Evolutionary conservation across 2,797 vertebrate species (phyloP).

Genomic region (Coregonus sp.): DNA sequence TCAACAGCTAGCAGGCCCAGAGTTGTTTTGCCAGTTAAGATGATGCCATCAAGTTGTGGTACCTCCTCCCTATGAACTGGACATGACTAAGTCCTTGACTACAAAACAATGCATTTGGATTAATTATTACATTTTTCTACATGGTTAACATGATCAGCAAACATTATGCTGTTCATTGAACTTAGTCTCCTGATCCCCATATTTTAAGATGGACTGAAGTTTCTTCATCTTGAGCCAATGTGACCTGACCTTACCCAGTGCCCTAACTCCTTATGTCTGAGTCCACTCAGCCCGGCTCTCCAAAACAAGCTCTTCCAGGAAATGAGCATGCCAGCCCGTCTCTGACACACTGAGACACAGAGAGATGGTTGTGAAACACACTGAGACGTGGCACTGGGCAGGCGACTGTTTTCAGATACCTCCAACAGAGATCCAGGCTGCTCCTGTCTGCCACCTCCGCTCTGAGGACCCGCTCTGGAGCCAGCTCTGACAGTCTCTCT

Average conservation of each 20-base stretch:
- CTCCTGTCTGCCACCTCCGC: constrained; percentile 32
- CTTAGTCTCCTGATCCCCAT: neutral
- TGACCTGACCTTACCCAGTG: neutral
- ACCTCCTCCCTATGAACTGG: neutral
- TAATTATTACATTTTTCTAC: no score
- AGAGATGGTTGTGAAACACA: constrained; percentile 12
- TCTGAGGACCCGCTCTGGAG: constrained; percentile 42
- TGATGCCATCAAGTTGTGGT: neutral
- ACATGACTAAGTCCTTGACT: neutral
- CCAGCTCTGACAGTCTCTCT: constrained; percentile 33
- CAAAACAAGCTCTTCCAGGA: constrained; percentile 44
- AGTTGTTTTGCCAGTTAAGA: neutral
- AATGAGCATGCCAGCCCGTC: constrained; percentile 42
- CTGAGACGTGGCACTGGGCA: constrained; percentile 36
- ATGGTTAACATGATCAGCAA: neutral
- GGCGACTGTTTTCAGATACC: constrained; percentile 37
- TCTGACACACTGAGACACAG: constrained; percentile 15
- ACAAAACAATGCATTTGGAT: neutral
- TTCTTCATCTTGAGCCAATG: neutral
- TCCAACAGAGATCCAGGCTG: constrained; percentile 31
- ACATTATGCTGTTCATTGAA: neutral
- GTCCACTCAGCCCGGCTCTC: constrained; percentile 25
- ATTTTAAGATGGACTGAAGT: neutral
- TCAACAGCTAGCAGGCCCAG: neutral
- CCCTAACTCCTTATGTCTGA: constrained; percentile 40